Base-by-base conservation (phyloP, 2,888 invertebrate genomes). In the Trissolcus japonicus region DNA sequence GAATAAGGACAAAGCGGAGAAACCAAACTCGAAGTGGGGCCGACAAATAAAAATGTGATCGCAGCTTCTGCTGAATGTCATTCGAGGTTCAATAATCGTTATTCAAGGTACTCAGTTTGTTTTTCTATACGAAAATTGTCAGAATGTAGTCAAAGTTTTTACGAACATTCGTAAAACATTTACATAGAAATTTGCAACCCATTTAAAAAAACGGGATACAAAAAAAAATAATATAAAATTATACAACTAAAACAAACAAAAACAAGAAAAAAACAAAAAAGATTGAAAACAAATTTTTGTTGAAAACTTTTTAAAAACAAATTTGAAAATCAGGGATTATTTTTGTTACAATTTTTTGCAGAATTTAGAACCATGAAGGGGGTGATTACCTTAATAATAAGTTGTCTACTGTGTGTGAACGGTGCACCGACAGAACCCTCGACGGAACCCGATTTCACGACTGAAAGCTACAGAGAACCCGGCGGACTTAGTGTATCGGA, bases 401-500 rank as follows among this genome's bases (percentile, higher is more conserved):
- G 35, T 11, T 41, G 55, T 40, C 1, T 77, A 4, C 1, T 72
- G 4, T 46, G 21, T 6, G 72, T 68, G 35, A 40, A 6, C 6
- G 55, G 68, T 40, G 48, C 61, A n/a, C 67, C 72, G 19, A 2
- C 19, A 19, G 19, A 19, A 19, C 1, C 19, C 1, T 19, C 59
- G 11, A 35, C 35, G 13, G 63, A 69, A 14, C 2, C 11, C 9
- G 48, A 55, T 4, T 1, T 4, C 16, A 66, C 60, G 1, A 69
- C 7, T 17, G 29, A 16, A 3, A 46, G 41, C 19, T 59, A 67
- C 4, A 46, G 6, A 48, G 35, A 14, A 16, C 46, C 6, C 41
- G 1, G 7, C 79, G 53, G 6, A 9, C 1, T 68, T 91, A 93
- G 4, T 75, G 91, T 91, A 76, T 94, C 93, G 0, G 89, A 91